phyloP scores from a whole-genome alignment of 2,797 vertebrate species.

The Sorex maritimensis region DNA sequence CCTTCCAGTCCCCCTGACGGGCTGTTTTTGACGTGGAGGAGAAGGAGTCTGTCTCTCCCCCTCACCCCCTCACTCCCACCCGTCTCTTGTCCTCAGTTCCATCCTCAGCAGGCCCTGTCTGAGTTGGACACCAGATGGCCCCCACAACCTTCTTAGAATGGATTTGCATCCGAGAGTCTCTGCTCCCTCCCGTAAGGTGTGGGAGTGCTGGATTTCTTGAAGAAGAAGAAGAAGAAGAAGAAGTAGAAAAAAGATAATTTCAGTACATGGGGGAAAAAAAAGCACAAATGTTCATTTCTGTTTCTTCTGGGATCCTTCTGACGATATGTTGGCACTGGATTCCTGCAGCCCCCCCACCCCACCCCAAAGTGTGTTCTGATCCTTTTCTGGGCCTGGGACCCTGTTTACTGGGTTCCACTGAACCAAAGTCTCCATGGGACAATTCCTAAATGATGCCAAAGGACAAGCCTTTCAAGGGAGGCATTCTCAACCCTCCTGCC shows the following conservation, averaged over 20 bases:
- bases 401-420: not conserved
- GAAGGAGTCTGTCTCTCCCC: not conserved
- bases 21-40: conserved; percentile 59
- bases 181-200: conserved; percentile 81
- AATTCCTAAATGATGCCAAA: not conserved
- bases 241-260: conserved; percentile 71
- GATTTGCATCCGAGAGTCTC: conserved; percentile 73
- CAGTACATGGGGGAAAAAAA: conserved; percentile 67
- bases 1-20: not conserved
- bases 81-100: conserved; percentile 13
- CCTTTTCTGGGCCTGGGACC: not conserved
- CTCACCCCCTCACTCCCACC: not conserved
- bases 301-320: conserved; percentile 66
- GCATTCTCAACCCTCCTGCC: not conserved
- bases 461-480: not conserved
- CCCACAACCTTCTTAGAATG: conserved; percentile 85
- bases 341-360: too few relatives aligned
- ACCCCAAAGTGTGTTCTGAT: not conserved
- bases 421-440: not conserved
- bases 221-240: not conserved
- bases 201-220: conserved; percentile 79
- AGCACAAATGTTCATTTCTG: conserved; percentile 79
- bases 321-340: conserved; percentile 22
- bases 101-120: conserved; percentile 70
- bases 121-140: conserved; percentile 86